Base-by-base conservation (phyloP, 2,888 invertebrate genomes). In the Perizoma affinitatum region DNA sequence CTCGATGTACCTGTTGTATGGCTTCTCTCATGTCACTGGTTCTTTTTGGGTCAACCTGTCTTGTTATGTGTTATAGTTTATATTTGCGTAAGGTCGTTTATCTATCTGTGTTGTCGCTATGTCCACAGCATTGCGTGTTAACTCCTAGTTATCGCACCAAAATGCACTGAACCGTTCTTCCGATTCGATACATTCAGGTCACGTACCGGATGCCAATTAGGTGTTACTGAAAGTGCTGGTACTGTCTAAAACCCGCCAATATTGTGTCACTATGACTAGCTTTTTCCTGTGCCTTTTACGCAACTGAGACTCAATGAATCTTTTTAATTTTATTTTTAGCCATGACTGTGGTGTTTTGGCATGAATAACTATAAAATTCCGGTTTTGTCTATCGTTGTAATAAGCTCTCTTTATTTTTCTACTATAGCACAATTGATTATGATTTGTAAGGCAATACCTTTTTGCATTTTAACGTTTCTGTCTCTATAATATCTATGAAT, bases 111-210 rank as follows among this genome's bases (percentile, higher is more conserved):
- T 10, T 48, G 10, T 11, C 42, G 43, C 22, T 52, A 48, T 49
- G 58, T 54, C 53, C 50, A 58, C 54, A 46, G 40, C 10, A 48
- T 53, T 58, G 46, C 61, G 53, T 22, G 22, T 22, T 40, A 35
- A 56, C 33, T 44, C 36, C 50, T 44, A 51, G 58, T 58, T 55
- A 58, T 63, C 58, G 45, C 62, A 52, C 47, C 9, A 40, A 59
- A 58, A 58, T 54, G 47, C 62, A 63, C 62, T 58, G 62, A 58
- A 63, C 62, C 62, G 58, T 58, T 55, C 54, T 63, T 63, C 62
- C 62, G 47, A 62, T 62, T 47, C 50, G 42, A 55, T 56, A 56
- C 52, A 58, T 63, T 58, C 58, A 58, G 62, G 62, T 63, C 58
- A 40, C 47, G 41, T 48, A 58, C 58, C 62, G 58, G 62, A 63